A percentile compares a stretch with the other conserved stretches of the same genome.
Evolutionary conservation across 2,888 invertebrate species (phyloP).

Genomic region (Ptychoptera contaminata): DNA sequence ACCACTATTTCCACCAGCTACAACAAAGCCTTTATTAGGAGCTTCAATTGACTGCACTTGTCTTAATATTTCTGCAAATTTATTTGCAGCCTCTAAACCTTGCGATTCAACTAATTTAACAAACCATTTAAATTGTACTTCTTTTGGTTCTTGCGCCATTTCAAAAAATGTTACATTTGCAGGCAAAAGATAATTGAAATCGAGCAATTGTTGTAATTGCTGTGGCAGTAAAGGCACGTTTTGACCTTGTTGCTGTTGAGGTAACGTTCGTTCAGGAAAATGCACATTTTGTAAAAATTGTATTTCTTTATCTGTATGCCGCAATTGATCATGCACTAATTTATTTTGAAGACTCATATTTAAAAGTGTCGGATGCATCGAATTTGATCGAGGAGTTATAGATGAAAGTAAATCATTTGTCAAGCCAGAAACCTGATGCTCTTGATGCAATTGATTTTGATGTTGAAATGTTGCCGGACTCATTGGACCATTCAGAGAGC

Average conservation of each 20-base stretch:
- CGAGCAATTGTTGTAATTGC: slow-evolving; percentile 16
- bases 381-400: slow-evolving; percentile 11
- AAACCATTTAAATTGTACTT: slow-evolving; percentile 39
- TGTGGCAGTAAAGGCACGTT: slow-evolving; percentile 12
- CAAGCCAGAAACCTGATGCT: slow-evolving; percentile 4
- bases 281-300: slow-evolving; percentile 43
- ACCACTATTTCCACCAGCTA: slow-evolving; percentile 10
- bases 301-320: slow-evolving; percentile 30
- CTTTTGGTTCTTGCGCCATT: slow-evolving; percentile 37
- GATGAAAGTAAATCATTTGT: slow-evolving; percentile 10
- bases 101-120: slow-evolving; percentile 36
- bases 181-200: slow-evolving; percentile 33
- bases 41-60: slow-evolving; percentile 21
- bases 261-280: slow-evolving; percentile 29
- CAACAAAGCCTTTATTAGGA: background rate
- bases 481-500: slow-evolving; percentile 1
- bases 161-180: slow-evolving; percentile 40
- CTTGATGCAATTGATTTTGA: slow-evolving; percentile 4
- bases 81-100: slow-evolving; percentile 39
- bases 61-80: slow-evolving; percentile 33
- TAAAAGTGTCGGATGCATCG: slow-evolving; percentile 7
- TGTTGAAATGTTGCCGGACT: slow-evolving; percentile 5
- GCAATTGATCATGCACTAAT: slow-evolving; percentile 7
- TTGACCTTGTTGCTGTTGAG: slow-evolving; percentile 13
- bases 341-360: slow-evolving; percentile 9